These are phyloP conservation scores for Candidula unifasciata DNA, from an alignment of 2,888 invertebrate genomes.

Conservation along the genomic window DNA sequence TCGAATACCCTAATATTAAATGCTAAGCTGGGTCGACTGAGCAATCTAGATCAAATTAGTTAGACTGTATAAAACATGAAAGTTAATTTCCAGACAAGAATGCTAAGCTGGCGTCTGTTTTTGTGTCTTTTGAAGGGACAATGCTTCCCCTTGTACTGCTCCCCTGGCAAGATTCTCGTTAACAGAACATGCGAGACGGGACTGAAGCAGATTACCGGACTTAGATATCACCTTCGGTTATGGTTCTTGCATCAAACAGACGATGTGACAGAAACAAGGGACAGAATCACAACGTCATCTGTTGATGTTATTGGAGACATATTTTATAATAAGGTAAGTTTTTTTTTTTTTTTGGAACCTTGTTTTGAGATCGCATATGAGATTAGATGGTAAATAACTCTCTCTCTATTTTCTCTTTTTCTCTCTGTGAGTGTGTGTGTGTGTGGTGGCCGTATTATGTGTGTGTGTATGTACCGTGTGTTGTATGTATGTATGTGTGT, in stretches of 20 bases:
- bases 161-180: background rate
- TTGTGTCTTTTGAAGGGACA: background rate
- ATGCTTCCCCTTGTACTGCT: background rate
- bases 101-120: too few relatives aligned
- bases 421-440: background rate
- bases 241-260: background rate
- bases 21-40: too few relatives aligned
- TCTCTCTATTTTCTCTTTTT: background rate
- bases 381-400: too few relatives aligned
- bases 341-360: background rate
- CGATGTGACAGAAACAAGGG: background rate
- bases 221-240: slow-evolving; percentile 22
- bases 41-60: too few relatives aligned
- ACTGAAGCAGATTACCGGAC: slow-evolving; percentile 9
- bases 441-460: too few relatives aligned
- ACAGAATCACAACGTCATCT: background rate
- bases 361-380: too few relatives aligned
- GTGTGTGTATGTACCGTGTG: too few relatives aligned
- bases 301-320: too few relatives aligned
- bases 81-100: too few relatives aligned
- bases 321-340: slow-evolving; percentile 1
- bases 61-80: too few relatives aligned
- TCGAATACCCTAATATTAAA: too few relatives aligned
- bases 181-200: slow-evolving; percentile 9
- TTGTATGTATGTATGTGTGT: too few relatives aligned